A percentile compares a stretch with the other conserved stretches of the same genome.
Evolutionary conservation across 2,797 vertebrate species (phyloP).

Genomic region (Schizopygopsis pylzovi): DNA sequence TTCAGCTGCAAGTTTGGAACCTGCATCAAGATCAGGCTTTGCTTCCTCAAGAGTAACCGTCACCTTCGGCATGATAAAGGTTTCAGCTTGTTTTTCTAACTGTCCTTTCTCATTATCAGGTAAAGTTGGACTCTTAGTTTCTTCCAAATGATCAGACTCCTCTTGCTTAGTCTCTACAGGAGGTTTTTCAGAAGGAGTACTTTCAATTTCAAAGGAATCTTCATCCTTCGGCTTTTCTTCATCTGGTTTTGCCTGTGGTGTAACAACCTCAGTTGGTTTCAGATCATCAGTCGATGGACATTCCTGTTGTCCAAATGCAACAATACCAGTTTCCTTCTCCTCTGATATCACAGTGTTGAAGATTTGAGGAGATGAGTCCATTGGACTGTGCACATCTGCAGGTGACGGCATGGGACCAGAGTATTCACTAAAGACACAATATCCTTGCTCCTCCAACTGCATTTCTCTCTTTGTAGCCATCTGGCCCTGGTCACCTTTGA

Average conservation of each 20-base stretch:
- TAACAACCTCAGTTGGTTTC: constrained; percentile 35
- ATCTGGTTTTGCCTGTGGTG: constrained; percentile 59
- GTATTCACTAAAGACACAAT: constrained; percentile 99
- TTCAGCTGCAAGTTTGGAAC: constrained; percentile 73
- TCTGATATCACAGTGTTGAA: constrained; percentile 78
- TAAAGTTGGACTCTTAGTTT: constrained; percentile 48
- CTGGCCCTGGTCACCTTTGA: constrained; percentile 77
- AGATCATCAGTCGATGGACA: constrained; percentile 24
- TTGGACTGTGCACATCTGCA: constrained; percentile 84
- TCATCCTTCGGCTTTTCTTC: constrained; percentile 60
- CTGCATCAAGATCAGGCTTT: constrained; percentile 69
- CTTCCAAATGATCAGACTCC: constrained; percentile 38
- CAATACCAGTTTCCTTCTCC: constrained; percentile 76
- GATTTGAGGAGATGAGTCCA: constrained; percentile 70
- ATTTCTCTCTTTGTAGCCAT: constrained; percentile 82
- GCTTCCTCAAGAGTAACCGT: constrained; percentile 80
- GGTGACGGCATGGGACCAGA: constrained; percentile 96
- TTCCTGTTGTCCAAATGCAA: constrained; percentile 65
- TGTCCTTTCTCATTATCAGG: constrained; percentile 54
- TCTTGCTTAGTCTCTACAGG: constrained; percentile 20
- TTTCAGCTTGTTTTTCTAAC: constrained; percentile 61
- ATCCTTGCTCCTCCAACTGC: constrained; percentile 94
- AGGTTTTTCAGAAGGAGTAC: constrained; percentile 48
- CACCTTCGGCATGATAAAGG: constrained; percentile 78
- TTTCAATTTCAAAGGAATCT: constrained; percentile 64